Conservation (phyloP, 2,797 vertebrate species). For the Anguilla megastoma region DNA sequence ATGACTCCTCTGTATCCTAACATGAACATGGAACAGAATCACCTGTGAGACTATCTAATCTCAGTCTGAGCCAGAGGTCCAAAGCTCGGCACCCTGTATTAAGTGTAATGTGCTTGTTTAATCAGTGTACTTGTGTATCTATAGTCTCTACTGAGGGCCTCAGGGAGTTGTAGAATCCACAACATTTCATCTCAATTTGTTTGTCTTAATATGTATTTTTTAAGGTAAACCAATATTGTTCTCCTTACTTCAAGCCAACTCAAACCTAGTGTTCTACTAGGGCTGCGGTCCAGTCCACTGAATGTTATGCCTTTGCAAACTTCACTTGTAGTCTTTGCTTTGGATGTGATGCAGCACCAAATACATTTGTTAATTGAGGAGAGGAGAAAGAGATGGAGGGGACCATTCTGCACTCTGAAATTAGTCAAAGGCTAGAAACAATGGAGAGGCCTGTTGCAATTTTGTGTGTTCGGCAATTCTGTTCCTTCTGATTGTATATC, state of each 20-base stretch:
- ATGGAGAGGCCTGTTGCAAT: no score
- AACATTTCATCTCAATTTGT: no score
- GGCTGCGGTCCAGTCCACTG: neutral
- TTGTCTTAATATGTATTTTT: no score
- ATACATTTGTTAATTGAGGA: neutral
- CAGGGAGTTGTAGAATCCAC: neutral
- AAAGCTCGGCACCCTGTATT: neutral
- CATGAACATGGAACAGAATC: neutral
- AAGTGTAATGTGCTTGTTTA: neutral
- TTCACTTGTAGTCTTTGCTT: no score
- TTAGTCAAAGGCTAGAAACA: no score
- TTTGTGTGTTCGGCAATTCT: neutral
- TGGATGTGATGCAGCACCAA: no score
- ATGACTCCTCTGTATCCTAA: neutral
- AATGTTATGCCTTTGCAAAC: neutral
- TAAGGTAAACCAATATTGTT: no score
- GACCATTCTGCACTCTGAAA: neutral
- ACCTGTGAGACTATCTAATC: neutral
- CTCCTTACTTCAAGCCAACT: neutral
- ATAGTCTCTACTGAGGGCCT: neutral
- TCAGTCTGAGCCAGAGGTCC: neutral
- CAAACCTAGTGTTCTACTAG: neutral
- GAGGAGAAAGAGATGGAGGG: neutral
- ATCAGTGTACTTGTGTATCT: neutral
- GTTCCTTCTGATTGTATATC: neutral